Evolutionary conservation across 2,113 vertebrate genomes (phyloP).

Genomic region (Ailurus styani): DNA sequence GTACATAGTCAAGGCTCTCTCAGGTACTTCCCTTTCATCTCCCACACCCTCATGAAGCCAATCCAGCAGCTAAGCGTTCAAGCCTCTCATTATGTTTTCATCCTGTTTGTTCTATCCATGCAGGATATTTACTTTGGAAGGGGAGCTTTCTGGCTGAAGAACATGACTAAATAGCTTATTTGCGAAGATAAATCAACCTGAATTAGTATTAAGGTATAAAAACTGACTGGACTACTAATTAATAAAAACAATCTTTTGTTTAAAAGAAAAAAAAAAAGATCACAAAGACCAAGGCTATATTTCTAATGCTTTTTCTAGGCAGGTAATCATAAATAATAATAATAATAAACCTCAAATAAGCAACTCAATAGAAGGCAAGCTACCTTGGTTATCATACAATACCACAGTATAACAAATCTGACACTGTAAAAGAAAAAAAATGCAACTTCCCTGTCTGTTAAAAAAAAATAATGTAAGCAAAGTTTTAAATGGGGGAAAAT

Average conservation of each 20-base stretch:
- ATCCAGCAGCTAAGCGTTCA: not conserved
- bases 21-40: conserved; percentile 53
- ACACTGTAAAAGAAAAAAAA: not conserved
- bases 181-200: conserved; percentile 51
- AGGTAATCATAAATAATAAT: conserved; percentile 1
- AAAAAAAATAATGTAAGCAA: not conserved
- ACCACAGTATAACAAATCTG: not conserved
- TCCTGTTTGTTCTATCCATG: conserved; percentile 62
- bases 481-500: not conserved
- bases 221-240: conserved; percentile 18
- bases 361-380: conserved; percentile 1
- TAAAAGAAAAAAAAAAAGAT: conserved; percentile 1
- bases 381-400: not conserved
- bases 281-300: not conserved
- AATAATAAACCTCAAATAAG: not conserved
- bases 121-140: conserved; percentile 69
- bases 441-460: not conserved
- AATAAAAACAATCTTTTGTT: conserved; percentile 52
- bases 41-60: not conserved
- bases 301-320: not conserved
- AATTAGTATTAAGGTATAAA: conserved; percentile 50
- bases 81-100: conserved; percentile 41
- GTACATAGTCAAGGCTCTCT: not conserved
- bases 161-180: conserved; percentile 63
- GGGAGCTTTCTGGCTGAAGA: conserved; percentile 46